Conservation (phyloP, 2,797 vertebrate genomes). For the Acipenser oxyrinchus region DNA sequence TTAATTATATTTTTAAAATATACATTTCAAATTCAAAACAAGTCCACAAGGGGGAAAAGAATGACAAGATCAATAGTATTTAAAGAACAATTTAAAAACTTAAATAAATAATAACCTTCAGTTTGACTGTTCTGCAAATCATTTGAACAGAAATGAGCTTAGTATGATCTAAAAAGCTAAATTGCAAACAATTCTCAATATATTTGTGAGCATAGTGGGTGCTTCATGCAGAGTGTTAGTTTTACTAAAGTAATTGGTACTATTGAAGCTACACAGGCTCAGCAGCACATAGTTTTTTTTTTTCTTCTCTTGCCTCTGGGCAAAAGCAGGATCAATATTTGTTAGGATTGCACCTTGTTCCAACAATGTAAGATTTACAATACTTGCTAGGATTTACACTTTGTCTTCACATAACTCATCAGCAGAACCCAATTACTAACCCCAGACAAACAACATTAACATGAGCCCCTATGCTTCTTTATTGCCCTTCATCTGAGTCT, state of each 20-base stretch:
- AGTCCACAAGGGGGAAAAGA: background rate
- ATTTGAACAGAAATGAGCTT: constrained; percentile 3
- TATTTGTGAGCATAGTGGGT: constrained; percentile 45
- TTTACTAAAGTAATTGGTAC: constrained; percentile 70
- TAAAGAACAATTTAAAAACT: background rate
- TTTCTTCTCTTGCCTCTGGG: constrained; percentile 53
- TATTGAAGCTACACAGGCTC: constrained; percentile 45
- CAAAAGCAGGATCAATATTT: constrained; percentile 93
- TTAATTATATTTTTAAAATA: background rate
- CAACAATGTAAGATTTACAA: constrained; percentile 99
- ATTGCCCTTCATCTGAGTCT: constrained; percentile 89
- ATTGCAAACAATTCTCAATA: constrained; percentile 32
- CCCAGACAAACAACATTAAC: constrained; percentile 99
- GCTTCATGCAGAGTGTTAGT: constrained; percentile 36
- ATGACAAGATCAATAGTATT: background rate
- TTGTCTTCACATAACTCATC: constrained; percentile 99
- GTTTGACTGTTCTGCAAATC: background rate
- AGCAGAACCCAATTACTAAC: constrained; percentile 99
- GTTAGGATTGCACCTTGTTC: constrained; percentile 99
- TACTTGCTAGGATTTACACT: constrained; percentile 94
- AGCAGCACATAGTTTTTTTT: constrained; percentile 36
- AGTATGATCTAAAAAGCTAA: background rate
- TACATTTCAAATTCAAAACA: background rate
- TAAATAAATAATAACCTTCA: background rate
- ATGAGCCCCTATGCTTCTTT: constrained; percentile 88